Evolutionary conservation across 2,797 vertebrate species (phyloP).

Genomic region (Xiphophorus birchmanni): DNA sequence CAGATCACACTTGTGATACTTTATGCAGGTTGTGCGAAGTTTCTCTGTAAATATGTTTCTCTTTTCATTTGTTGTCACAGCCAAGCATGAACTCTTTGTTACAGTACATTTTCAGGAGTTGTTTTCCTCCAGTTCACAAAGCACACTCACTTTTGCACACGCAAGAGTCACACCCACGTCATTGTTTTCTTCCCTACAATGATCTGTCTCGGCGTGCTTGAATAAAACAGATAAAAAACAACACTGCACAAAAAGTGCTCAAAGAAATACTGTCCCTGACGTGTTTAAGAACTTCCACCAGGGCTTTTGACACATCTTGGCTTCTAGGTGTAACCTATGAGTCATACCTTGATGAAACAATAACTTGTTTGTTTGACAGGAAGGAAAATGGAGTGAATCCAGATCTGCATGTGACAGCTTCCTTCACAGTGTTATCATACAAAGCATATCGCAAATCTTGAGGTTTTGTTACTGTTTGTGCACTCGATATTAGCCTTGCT

Average conservation of each 20-base stretch:
- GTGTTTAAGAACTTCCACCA: conserved; percentile 30
- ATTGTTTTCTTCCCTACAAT: conserved; percentile 29
- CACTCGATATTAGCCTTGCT: not conserved
- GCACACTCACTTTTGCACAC: conserved; percentile 19
- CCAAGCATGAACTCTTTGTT: conserved; percentile 51
- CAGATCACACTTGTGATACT: conserved; percentile 6
- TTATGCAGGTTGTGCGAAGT: conserved; percentile 27
- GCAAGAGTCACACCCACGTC: conserved; percentile 33
- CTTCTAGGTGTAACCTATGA: conserved; percentile 51
- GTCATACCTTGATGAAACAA: conserved; percentile 65
- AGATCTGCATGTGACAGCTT: conserved; percentile 18
- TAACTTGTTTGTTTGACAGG: conserved; percentile 63
- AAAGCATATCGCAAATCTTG: not conserved
- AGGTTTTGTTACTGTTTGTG: conserved; percentile 15
- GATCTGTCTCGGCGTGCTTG: conserved; percentile 26
- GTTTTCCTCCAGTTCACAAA: conserved; percentile 33
- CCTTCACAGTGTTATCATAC: conserved; percentile 18
- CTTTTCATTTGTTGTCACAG: conserved; percentile 45
- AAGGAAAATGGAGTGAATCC: conserved; percentile 32
- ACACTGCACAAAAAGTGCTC: conserved; percentile 7
- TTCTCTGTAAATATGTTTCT: conserved; percentile 33
- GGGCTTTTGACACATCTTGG: conserved; percentile 38
- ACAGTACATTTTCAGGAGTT: conserved; percentile 42
- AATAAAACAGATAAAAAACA: conserved; percentile 12
- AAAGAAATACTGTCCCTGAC: conserved; percentile 24